Conservation (phyloP, 2,888 invertebrate species). For the Hemithea aestivaria region DNA sequence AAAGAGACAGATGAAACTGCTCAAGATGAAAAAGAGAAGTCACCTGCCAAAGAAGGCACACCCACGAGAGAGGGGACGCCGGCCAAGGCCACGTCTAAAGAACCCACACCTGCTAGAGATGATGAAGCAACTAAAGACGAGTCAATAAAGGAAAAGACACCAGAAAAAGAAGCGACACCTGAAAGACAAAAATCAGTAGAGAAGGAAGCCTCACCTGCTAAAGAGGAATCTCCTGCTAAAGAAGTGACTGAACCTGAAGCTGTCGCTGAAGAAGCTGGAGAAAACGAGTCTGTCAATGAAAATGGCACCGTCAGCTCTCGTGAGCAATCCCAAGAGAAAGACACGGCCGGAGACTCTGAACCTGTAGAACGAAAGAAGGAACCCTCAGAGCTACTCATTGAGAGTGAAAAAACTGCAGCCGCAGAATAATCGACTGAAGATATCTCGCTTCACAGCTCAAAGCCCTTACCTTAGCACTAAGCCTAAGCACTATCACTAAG, state of each 20-base stretch:
- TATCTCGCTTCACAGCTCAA: conserved; percentile 65
- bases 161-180: conserved; percentile 37
- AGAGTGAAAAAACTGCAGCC: conserved; percentile 62
- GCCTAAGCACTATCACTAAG: conserved; percentile 67
- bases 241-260: conserved; percentile 44
- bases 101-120: conserved; percentile 40
- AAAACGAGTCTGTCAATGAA: conserved; percentile 52
- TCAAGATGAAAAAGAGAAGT: conserved; percentile 34
- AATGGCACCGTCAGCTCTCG: conserved; percentile 68
- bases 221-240: conserved; percentile 42
- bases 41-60: conserved; percentile 38
- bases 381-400: conserved; percentile 64
- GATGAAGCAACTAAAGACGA: conserved; percentile 33
- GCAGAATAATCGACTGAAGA: conserved; percentile 56
- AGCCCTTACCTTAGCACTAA: conserved; percentile 63
- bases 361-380: conserved; percentile 51
- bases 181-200: conserved; percentile 50
- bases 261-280: conserved; percentile 53
- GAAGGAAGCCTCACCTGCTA: conserved; percentile 42
- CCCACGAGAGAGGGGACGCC: conserved; percentile 31
- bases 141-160: conserved; percentile 22
- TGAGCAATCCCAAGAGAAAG: conserved; percentile 63
- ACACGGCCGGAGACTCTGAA: conserved; percentile 30
- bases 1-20: conserved; percentile 29
- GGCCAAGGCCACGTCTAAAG: conserved; percentile 33